A percentile compares a stretch with the other conserved stretches of the same genome.
Conservation (phyloP, 2,797 vertebrate species). For the Eremophila alpestris region DNA sequence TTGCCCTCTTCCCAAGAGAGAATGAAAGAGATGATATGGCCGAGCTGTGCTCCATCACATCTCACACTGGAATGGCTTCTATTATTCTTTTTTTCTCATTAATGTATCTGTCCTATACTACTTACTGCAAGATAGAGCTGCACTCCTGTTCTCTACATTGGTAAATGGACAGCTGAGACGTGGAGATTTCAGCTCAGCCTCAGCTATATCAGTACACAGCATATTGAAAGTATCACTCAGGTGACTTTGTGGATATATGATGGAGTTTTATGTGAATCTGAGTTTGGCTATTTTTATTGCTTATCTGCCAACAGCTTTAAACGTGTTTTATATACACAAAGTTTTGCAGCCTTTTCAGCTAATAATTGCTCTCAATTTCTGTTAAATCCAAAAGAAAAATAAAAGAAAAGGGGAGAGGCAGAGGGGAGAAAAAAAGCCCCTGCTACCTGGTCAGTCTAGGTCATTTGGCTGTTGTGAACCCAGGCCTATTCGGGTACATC, state of each 20-base stretch:
- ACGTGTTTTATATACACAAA: not conserved
- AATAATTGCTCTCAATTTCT: not conserved
- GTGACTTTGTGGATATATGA: not conserved
- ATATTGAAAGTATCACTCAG: not conserved
- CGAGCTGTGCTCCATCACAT: fast-evolving
- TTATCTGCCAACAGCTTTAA: not conserved
- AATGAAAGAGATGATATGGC: not conserved
- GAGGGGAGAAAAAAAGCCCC: fast-evolving
- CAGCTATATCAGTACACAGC: not conserved
- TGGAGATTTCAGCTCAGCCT: not conserved
- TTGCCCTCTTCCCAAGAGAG: not conserved
- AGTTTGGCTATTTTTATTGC: not conserved
- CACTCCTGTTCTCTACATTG: not conserved
- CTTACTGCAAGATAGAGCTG: not conserved
- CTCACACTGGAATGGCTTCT: not conserved
- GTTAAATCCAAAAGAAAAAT: not conserved
- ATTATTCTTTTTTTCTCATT: not conserved
- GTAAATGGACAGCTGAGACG: not conserved
- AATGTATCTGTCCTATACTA: not conserved
- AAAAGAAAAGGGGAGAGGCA: no score
- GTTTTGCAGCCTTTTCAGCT: not conserved
- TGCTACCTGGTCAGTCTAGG: not conserved
- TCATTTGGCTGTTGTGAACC: not conserved
- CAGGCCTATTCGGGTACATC: not conserved
- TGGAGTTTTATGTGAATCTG: not conserved